phyloP scores from a whole-genome alignment of 2,888 invertebrate species.

The Drosophila multiciliata region DNA sequence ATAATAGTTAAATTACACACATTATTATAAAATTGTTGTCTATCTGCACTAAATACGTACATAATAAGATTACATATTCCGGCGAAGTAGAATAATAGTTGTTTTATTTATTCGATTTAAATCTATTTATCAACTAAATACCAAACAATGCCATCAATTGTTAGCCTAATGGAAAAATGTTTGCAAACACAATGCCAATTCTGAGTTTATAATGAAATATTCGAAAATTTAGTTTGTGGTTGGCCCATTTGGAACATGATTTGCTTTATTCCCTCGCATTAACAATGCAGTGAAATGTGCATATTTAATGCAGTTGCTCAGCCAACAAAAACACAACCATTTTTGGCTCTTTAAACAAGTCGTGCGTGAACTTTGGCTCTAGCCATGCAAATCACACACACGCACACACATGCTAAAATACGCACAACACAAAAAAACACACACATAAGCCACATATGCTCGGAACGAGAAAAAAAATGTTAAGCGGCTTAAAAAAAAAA shows the following conservation, averaged over 20 bases:
- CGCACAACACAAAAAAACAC: background rate
- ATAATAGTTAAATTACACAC: background rate
- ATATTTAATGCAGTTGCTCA: slow-evolving; percentile 41
- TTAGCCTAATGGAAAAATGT: slow-evolving; percentile 14
- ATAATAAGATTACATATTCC: background rate
- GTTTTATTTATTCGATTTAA: slow-evolving; percentile 11
- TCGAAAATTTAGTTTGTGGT: slow-evolving; percentile 11
- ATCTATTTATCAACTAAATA: background rate
- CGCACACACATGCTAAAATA: slow-evolving; percentile 6
- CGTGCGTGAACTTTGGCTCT: slow-evolving; percentile 57
- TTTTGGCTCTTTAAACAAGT: slow-evolving; percentile 66
- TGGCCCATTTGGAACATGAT: slow-evolving; percentile 1
- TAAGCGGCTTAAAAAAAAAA: slow-evolving; percentile 68
- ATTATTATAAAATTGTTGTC: background rate
- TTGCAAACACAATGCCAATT: background rate
- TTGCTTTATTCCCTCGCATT: slow-evolving; percentile 31
- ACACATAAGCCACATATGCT: slow-evolving; percentile 57
- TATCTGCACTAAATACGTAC: slow-evolving; percentile 8
- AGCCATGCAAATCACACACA: slow-evolving; percentile 36
- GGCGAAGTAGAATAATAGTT: background rate
- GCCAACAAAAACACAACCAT: slow-evolving; percentile 58
- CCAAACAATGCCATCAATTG: slow-evolving; percentile 18
- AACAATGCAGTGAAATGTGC: slow-evolving; percentile 45
- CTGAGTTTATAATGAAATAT: slow-evolving; percentile 17
- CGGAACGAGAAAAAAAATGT: slow-evolving; percentile 40